Percentiles rank a stretch among this genome's conserved stretches.
Conservation (phyloP, 2,113 vertebrate species). For the Ptilorrhoa leucosticta region DNA sequence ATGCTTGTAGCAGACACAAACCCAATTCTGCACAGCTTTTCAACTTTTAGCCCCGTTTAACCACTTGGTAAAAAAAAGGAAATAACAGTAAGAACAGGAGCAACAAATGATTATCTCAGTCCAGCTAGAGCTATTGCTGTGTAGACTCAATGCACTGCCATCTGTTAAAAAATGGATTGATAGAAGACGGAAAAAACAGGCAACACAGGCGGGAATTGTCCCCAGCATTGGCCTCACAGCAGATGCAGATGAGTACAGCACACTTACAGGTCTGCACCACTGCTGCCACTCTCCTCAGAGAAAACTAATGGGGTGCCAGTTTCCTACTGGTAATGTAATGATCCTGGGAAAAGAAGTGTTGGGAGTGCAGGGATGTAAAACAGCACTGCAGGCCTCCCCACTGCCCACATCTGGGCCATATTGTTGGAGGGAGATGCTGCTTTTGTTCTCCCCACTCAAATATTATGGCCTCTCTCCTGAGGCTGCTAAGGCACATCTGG, state of each 20-base stretch:
- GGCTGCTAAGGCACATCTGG: neutral
- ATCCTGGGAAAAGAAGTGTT: neutral
- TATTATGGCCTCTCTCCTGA: neutral
- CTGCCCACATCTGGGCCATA: neutral
- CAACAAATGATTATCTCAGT: neutral
- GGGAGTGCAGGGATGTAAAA: neutral
- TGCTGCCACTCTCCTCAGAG: neutral
- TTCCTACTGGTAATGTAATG: neutral
- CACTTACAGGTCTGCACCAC: neutral
- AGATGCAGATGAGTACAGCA: neutral
- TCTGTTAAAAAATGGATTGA: neutral
- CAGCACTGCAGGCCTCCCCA: neutral
- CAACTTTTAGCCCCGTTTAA: neutral
- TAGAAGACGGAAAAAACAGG: neutral
- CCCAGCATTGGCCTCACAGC: accelerated
- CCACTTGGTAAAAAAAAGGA: neutral
- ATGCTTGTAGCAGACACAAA: neutral
- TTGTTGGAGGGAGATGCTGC: neutral
- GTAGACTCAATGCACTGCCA: neutral
- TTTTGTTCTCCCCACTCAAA: neutral
- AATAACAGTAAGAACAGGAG: neutral
- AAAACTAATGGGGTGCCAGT: neutral
- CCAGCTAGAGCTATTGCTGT: neutral
- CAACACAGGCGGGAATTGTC: neutral
- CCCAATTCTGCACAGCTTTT: neutral